Evolutionary conservation across 2,113 vertebrate genomes (phyloP).

Genomic region (Pseudopodoces humilis): DNA sequence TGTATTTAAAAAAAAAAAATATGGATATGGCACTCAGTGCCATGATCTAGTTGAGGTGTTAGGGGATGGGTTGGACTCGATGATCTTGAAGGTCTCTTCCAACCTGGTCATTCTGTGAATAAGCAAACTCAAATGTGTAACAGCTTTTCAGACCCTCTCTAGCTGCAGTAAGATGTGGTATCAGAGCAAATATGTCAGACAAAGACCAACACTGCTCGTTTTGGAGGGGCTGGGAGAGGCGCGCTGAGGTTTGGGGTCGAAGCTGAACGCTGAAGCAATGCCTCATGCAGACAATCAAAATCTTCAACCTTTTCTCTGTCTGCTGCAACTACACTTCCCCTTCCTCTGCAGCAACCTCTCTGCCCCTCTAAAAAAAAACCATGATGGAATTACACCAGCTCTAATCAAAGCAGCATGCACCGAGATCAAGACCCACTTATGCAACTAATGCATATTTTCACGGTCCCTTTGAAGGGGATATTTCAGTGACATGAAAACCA

Average conservation of each 20-base stretch:
- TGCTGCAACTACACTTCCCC: background rate
- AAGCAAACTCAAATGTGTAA: background rate
- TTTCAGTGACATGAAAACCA: background rate
- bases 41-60: too few species aligned
- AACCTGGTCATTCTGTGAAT: too few species aligned
- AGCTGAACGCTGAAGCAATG: background rate
- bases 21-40: too few species aligned
- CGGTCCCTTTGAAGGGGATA: background rate
- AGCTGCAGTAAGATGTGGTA: background rate
- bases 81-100: too few species aligned
- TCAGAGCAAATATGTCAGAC: background rate
- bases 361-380: background rate
- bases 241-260: background rate
- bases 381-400: fast-evolving
- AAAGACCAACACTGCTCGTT: background rate
- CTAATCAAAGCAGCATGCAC: background rate
- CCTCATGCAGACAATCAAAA: background rate
- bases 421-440: background rate
- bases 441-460: background rate
- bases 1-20: too few species aligned
- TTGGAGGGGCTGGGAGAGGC: background rate
- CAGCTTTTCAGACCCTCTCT: background rate
- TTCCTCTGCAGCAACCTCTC: background rate
- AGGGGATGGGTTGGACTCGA: too few species aligned
- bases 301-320: background rate